Base-by-base conservation (phyloP, 2,888 invertebrate species). In the Cecidostiba fungosa region DNA sequence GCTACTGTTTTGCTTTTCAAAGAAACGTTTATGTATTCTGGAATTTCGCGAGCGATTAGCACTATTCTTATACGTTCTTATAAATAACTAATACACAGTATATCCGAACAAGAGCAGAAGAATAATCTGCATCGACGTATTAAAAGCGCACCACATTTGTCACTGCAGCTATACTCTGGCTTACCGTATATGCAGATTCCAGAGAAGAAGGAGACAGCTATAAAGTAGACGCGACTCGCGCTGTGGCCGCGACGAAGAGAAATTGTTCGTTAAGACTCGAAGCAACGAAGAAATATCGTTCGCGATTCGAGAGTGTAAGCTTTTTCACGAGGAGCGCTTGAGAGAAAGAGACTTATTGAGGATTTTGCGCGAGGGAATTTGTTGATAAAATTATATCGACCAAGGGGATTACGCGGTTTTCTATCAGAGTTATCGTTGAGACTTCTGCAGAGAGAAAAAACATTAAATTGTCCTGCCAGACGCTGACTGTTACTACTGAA, bases 251-350 rank as follows among this genome's bases (percentile, higher is more conserved):
- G 47, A 81, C 81, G 82, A 82, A 82, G 82, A 82, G 82, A 82
- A 82, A 82, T 82, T 32, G 76, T 76, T 82, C 73, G 82, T 82
- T 82, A 82, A 76, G 76, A 19, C 76, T 50, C 19, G 29, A 16
- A 23, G 14, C 43, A 66, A 82, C 82, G 82, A 82, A 82, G 82
- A 82, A 82, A 76, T 82, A 82, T 82, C 50, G 43, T 26, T 26
- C 32, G 29, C 70, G 19, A 16, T 43, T 14, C 3, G 43, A 62
- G 26, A 62, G 23, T 8, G 19, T 23, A 23, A 26, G 43, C 66
- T n/a, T 36, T 23, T 16, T 43, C 26, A 6, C 23, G 10, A n/a
- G n/a, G 19, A 5, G 43, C 43, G 72, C n/a, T n/a, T 73, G 26
- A 14, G 16, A 14, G 32, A 36, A 39, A 36, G 19, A 36, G 47